Evolutionary conservation across 2,888 invertebrate species (phyloP), one percentile per base, ranked within the genome.

Genomic region (Hartigia nigra): DNA sequence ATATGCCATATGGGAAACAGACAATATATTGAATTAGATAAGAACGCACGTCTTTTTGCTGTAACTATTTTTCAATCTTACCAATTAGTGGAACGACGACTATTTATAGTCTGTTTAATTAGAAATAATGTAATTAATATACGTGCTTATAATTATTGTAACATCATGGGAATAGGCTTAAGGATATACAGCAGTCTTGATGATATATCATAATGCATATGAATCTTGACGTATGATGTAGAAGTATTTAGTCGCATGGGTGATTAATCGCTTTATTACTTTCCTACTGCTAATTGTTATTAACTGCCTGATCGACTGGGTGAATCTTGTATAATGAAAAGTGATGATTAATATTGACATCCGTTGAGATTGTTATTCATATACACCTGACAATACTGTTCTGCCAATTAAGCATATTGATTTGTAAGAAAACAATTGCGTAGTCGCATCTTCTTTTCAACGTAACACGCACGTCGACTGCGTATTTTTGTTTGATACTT

Each of bases 1-100:
- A 92, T 23, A 55, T 5, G 39, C 39, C 39, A 4, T 14, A 37
- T 39, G 4, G 9, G 55, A 55, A 55, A 23, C 55, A 55, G 55
- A 9, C 1, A 23, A 55, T 55, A 23, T 55, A 55, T 55, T 55
- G 0, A 55, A 55, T 55, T 23, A 55, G 23, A 23, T 23, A 55
- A 55, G 5, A 23, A 23, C 2, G 1, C 55, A 55, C 9, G 23
- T 23, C n/a, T n/a, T 23, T 23, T 55, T 55, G 55, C 23, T 23
- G 23, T 23, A 9, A 9, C 2, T 2, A 55, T 23, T 23, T 2
- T 23, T 9, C 9, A 55, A 55, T 23, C 9, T 0, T 55, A 39
- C 14, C 39, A 14, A 23, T 23, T 23, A 9, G 9, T 55, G 23
- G 55, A 23, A 55, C 23, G 23, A 55, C 55, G 23, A 23, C 55